Conservation (phyloP, 2,113 vertebrate species). For the Cynocephalus volans region DNA sequence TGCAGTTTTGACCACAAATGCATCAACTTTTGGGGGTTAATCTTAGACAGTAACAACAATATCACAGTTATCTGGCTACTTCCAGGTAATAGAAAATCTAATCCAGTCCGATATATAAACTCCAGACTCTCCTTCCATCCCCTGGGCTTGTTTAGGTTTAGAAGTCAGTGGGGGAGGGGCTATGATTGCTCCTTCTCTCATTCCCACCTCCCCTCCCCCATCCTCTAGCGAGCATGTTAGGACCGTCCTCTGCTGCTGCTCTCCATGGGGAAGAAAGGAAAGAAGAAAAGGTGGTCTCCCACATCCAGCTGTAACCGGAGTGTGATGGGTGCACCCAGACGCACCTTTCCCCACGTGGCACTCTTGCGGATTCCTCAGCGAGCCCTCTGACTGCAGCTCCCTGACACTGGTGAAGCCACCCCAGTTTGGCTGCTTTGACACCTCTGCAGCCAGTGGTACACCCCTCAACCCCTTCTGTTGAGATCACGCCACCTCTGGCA, state of each 20-base stretch:
- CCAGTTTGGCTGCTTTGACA: background rate
- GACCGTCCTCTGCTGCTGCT: background rate
- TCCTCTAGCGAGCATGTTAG: no score
- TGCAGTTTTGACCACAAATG: no score
- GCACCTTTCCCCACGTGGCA: accelerated
- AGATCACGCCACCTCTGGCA: background rate
- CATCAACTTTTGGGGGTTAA: background rate
- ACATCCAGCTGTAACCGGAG: no score
- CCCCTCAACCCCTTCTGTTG: background rate
- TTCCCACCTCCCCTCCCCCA: background rate
- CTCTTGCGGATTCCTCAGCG: background rate
- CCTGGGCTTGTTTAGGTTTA: background rate
- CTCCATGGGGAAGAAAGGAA: background rate
- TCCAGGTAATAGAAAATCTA: background rate
- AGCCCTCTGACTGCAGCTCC: background rate
- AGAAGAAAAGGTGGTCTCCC: background rate
- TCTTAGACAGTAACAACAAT: background rate
- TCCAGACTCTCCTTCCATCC: background rate
- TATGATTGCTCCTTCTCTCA: no score
- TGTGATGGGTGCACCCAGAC: background rate
- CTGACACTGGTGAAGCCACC: background rate
- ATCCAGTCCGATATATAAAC: background rate
- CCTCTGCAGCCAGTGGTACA: accelerated
- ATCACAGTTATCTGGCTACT: background rate
- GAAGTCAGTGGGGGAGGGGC: background rate